Base-by-base conservation (phyloP, 2,888 invertebrate genomes). In the Tachina grossa region DNA sequence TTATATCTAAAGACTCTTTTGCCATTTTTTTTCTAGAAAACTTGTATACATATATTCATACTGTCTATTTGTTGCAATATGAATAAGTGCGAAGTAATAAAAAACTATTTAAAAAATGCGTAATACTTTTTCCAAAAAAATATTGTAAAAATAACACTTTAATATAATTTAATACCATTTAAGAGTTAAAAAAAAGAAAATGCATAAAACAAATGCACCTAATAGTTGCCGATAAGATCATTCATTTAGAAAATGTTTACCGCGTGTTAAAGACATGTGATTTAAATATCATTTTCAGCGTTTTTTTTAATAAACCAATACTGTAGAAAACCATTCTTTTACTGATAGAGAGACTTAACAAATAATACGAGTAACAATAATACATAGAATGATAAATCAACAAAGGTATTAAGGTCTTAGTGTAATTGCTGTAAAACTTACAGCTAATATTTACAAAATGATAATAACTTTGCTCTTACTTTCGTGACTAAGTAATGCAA, bases 251-350 rank as follows among this genome's bases (percentile, higher is more conserved):
- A 72, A 81, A 55, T 81, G 80, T 41, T 72, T 47, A 53, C 19
- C 10, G 39, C 77, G 63, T 75, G 80, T 77, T 63, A 72, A 81
- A 66, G 66, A 66, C 84, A 81, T 84, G 84, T 80, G 72, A 84
- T 72, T 77, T 65, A n/a, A 69, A 16, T 49, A 53, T 43, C 41
- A 6, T 19, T 19, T 1, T 57, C 19, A 53, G 22, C 31, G 31
- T 66, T 72, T 41, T 19, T 66, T 63, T 55, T n/a, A 47, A 45
- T 14, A 57, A 61, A 14, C 11, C 14, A 49, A 31, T 22, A 69
- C 11, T 59, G 57, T n/a, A 57, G 2, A 45, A 45, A 65, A 45
- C n/a, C 45, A 45, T 53, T 76, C 31, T 45, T 55, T 45, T 55
- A 49, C 11, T 57, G 49, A 47, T 22, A 31, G 16, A 43, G 49